Conservation (phyloP, 2,888 invertebrate genomes). For the Tuberolachnus salignus region DNA sequence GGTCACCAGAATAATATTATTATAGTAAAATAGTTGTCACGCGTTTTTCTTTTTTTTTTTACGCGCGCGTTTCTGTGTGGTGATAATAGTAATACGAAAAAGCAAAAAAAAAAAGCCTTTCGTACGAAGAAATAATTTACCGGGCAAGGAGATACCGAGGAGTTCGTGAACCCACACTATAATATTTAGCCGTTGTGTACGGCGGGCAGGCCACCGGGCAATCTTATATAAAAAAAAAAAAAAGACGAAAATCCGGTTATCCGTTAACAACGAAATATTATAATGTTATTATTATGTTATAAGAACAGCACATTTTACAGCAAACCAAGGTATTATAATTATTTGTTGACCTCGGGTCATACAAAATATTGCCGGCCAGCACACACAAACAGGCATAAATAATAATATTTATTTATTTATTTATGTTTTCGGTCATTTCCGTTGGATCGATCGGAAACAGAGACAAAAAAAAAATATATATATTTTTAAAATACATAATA, state of each 20-base stretch:
- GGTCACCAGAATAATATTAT: too few species aligned
- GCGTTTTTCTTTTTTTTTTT: background rate
- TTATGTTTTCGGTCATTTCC: background rate
- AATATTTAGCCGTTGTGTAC: slow-evolving; percentile 8
- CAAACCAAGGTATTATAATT: too few species aligned
- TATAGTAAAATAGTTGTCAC: too few species aligned
- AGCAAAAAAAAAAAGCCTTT: too few species aligned
- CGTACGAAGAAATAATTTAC: too few species aligned
- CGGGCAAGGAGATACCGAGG: too few species aligned
- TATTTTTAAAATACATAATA: too few species aligned
- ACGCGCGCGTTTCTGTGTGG: background rate
- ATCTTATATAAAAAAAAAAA: too few species aligned
- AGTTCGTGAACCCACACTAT: background rate
- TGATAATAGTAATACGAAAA: too few species aligned
- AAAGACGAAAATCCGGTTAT: slow-evolving; percentile 40
- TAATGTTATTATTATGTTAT: background rate
- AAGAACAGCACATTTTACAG: too few species aligned
- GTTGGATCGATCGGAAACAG: background rate
- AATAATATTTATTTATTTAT: slow-evolving; percentile 14
- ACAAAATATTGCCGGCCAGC: slow-evolving; percentile 19
- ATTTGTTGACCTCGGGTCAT: slow-evolving; percentile 44
- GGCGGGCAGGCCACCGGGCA: background rate
- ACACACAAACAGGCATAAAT: slow-evolving; percentile 4
- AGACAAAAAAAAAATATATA: background rate
- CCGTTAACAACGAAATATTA: slow-evolving; percentile 30